Base-by-base conservation (phyloP, 2,113 vertebrate genomes). In the Vombatus ursinus region DNA sequence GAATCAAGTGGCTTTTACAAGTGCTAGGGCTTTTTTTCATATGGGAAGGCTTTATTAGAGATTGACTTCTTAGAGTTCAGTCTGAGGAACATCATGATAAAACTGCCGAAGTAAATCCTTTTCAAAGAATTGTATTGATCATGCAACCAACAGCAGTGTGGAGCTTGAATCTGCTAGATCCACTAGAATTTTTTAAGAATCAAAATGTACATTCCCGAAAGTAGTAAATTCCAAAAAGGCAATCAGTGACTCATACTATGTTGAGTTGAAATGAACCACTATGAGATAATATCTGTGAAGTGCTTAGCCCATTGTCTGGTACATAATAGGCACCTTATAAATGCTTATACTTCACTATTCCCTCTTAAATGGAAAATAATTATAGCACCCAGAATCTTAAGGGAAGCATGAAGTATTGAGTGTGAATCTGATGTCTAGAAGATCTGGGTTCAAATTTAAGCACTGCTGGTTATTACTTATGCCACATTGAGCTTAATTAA, bases 361-460 rank as follows among this genome's bases (percentile, higher is more conserved):
- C 61, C 93, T 93, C 37, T 57, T 89, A 90, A 93, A 53, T 50
- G 49, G 16, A 96, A 37, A 90, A 61, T 96, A 91, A 94, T 94
- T 92, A 2, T 90, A 95, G 91, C 94, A 91, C 57, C 7, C 54
- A 57, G 37, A 92, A 91, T 44, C 52, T 25, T 44, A 24, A 95
- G 84, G 91, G 49, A 11, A 93, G 4, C 2, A 31, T 37, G 57
- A 61, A 31, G 3, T 3, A 31, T 28, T 68, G 28, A 37, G 28
- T 31, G 11, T 68, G 28, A 37, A 14, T 31, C 11, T 37, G 11
- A 28, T 68, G 31, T 68, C 31, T 68, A 68, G 31, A 68, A 68
- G 57, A 68, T 14, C 31, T 68, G 28, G 28, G 2, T 68, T 68
- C 28, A 68, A 68, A 68, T 68, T 37, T 28, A 37, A 68, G 10